phyloP scores from a whole-genome alignment of 2,888 invertebrate genomes.

The Spodoptera exigua region DNA sequence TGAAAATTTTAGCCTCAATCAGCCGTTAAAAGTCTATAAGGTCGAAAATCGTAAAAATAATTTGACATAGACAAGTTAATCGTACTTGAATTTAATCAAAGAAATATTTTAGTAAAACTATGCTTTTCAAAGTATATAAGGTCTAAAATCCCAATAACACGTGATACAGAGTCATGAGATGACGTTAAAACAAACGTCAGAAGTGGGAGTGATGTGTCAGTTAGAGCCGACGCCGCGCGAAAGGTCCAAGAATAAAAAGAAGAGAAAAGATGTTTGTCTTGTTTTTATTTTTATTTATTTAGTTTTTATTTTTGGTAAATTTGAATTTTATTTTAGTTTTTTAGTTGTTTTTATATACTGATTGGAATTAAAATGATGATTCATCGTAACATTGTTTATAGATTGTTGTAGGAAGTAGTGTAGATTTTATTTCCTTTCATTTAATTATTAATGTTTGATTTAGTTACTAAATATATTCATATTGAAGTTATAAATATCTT shows the following conservation, averaged over 20 bases:
- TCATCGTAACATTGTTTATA: too few relatives aligned
- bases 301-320: conserved; percentile 4
- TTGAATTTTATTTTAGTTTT: background rate
- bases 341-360: background rate
- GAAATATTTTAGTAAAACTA: too few relatives aligned
- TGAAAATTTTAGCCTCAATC: too few relatives aligned
- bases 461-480: too few relatives aligned
- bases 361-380: background rate
- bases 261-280: conserved; percentile 86
- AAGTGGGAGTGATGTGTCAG: conserved; percentile 79
- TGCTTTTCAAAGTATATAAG: background rate
- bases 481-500: too few relatives aligned
- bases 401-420: too few relatives aligned
- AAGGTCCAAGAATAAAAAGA: conserved; percentile 75
- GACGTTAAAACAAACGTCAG: conserved; percentile 68
- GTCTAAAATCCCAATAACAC: conserved; percentile 15
- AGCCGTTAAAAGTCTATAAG: too few relatives aligned
- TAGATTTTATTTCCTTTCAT: too few relatives aligned
- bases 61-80: too few relatives aligned
- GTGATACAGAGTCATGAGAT: conserved; percentile 74
- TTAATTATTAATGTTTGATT: too few relatives aligned
- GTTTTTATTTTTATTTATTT: conserved; percentile 21
- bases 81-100: too few relatives aligned
- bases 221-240: conserved; percentile 77
- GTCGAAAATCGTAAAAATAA: too few relatives aligned